Base-by-base conservation (phyloP, 2,888 invertebrate species). In the Shargacucullia verbasci region DNA sequence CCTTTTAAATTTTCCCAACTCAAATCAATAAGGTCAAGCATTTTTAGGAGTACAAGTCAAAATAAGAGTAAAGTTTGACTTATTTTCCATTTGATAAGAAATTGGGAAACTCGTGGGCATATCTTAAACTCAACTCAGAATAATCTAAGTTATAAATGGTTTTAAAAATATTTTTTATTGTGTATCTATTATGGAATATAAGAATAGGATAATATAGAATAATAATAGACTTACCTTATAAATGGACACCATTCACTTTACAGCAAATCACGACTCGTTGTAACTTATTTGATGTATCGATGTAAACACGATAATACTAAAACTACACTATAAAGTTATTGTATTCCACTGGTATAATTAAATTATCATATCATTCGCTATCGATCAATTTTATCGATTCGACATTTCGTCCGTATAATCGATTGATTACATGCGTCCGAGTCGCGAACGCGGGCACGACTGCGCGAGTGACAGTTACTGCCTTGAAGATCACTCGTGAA, bases 201-300 rank as follows among this genome's bases (percentile, higher is more conserved):
- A 29, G 9, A 29, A 29, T 29, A 14, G 37, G 43, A 37, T 45
- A 31, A 44, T 48, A 43, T 40, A 0, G 35, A 48, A 44, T 43
- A 56, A n/a, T n/a, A n/a, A n/a, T 47, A 13, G 25, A n/a, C 73
- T 76, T 61, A 73, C 73, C 56, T 59, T 72, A 56, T 11, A 54
- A 50, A 63, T 72, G 50, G 56, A 59, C 76, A 72, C 69, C 73
- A 72, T 76, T 63, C 76, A 67, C 76, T 72, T 60, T n/a, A 15
- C 43, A 20, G 44, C 31, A 53, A 50, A 44, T 20, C 44, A 20
- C 47, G 35, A 15, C n/a, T 64, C 12, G 13, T 15, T 27, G 12
- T 12, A 70, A 52, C 9, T 39, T 4, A n/a, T 1, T 39, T 33
- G 25, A 50, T 15, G 34, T 13, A 34, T 49, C 14, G 12, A 37